Evolutionary conservation across 2,113 vertebrate genomes (phyloP), one percentile per base, ranked within the genome.

Genomic region (Pongo pygmaeus): DNA sequence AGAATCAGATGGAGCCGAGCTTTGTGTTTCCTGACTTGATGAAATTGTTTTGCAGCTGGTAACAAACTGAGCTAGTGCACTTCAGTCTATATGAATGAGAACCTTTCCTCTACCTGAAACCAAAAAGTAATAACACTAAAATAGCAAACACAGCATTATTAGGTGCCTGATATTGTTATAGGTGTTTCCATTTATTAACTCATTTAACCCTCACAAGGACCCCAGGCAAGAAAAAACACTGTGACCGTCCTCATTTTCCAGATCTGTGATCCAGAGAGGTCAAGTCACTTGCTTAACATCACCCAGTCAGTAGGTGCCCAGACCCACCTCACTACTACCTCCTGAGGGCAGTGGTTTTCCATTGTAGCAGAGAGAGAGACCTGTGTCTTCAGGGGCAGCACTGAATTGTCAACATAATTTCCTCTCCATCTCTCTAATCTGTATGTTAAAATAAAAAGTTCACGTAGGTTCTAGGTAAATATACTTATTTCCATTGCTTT

Each of bases 1-100:
- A 70, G n/a, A 35, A 17, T 16, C 5, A 85, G 0, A 4, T 0
- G 40, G 4, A 46, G 0, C 30, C 48, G 3, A 1, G 0, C 11
- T 2, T 59, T 17, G 70, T 35, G 11, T 38, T 25, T 52, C 43
- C 23, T 0, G 1, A 25, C 30, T 84, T 48, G n/a, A 14, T 74
- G 50, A 46, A n/a, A 52, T 1, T 1, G 12, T 16, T 10, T 83
- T 48, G 38, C n/a, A 5, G 17, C 8, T n/a, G 9, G 25, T 22
- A 6, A 38, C 12, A 4, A 25, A 8, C 14, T 2, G 77, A 83
- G 32, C 1, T 1, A 1, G 32, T 17, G 52, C 0, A 3, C 27
- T 25, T 32, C 0, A 11, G 10, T 84, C 77, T 32, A 8, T 2
- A 7, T 30, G 11, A n/a, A 3, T 43, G 1, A 27, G 64, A 75